phyloP scores from a whole-genome alignment of 64 coral and sea anemone genomes.

The Stichodactyla mertensii region DNA sequence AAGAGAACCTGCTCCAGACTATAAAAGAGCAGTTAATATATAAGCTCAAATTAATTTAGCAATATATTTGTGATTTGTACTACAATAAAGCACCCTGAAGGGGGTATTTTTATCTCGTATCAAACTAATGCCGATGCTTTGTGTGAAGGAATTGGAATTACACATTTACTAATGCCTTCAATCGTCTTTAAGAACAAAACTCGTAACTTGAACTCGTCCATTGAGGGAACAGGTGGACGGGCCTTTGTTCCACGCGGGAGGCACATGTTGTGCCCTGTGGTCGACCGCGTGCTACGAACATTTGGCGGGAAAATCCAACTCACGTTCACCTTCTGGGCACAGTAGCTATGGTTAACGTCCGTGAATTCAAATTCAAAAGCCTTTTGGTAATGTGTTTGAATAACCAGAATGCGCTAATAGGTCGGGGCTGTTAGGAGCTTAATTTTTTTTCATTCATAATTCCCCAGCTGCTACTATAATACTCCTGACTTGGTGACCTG shows the following conservation, averaged over 20 bases:
- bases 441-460: no score
- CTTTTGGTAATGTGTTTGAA: not conserved
- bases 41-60: not conserved
- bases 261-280: slow-evolving; percentile 3
- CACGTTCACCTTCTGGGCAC: not conserved
- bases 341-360: not conserved
- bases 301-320: not conserved
- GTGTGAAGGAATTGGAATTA: not conserved
- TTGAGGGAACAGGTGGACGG: not conserved
- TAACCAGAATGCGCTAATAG: not conserved
- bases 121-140: not conserved
- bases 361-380: not conserved
- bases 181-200: not conserved
- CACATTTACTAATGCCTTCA: not conserved
- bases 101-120: not conserved
- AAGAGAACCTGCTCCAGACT: not conserved
- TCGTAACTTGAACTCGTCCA: not conserved
- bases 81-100: not conserved
- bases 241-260: slow-evolving; percentile 1
- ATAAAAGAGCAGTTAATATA: not conserved
- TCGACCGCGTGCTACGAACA: slow-evolving; percentile 1
- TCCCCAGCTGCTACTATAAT: no score
- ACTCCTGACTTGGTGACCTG: no score
- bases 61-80: not conserved
- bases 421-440: no score